phyloP scores from a whole-genome alignment of 2,797 vertebrate genomes.

The Acanthurus lineatus region DNA sequence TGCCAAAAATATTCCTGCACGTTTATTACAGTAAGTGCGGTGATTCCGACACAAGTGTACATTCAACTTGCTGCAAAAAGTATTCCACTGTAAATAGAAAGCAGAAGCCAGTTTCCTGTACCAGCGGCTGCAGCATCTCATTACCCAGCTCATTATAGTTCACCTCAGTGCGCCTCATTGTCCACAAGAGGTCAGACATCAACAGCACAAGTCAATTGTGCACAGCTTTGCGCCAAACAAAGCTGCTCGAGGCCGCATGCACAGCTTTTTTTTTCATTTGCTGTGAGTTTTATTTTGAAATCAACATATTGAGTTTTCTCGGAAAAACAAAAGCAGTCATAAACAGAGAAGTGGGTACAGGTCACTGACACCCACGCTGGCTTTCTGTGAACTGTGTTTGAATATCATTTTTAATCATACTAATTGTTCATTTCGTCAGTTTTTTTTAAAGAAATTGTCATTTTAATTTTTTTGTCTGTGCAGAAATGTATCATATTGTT shows the following conservation, averaged over 20 bases:
- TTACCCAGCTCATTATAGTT: slow-evolving; percentile 62
- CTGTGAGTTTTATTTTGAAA: neutral
- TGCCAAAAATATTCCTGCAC: neutral
- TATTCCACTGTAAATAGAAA: slow-evolving; percentile 1
- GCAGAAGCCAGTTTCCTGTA: neutral
- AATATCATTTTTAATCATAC: too few species aligned
- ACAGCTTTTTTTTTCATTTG: neutral
- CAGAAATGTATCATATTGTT: neutral
- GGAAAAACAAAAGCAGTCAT: too few species aligned
- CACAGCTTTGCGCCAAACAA: slow-evolving; percentile 51
- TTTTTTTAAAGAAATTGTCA: too few species aligned
- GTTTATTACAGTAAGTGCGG: neutral
- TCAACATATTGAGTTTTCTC: neutral
- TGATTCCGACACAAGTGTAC: slow-evolving; percentile 8
- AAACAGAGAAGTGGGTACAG: neutral
- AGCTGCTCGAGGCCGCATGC: neutral
- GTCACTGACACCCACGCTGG: neutral
- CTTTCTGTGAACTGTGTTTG: neutral
- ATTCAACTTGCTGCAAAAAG: neutral
- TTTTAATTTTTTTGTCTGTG: too few species aligned
- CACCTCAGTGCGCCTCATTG: slow-evolving; percentile 78
- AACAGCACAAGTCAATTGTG: slow-evolving; percentile 76
- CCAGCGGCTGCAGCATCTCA: slow-evolving; percentile 33
- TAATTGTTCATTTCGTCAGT: too few species aligned
- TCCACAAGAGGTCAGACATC: slow-evolving; percentile 86